Evolutionary conservation across 92 coral and sea anemone genomes (phyloP).

Genomic region (Blastomussa wellsi): DNA sequence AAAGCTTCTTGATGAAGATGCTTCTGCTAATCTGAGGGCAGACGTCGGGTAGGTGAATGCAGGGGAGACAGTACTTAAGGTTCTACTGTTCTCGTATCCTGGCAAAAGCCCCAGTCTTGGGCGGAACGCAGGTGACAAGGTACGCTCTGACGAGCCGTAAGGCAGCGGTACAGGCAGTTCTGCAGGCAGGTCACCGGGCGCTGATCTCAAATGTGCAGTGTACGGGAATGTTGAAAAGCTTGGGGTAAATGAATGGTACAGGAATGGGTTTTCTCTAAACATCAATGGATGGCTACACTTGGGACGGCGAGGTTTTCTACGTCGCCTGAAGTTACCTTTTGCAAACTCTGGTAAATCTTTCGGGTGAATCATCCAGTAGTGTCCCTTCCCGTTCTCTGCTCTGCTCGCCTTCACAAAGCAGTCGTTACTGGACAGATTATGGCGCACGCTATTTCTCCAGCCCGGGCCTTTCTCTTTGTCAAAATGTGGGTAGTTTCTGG

Average conservation of each 20-base stretch:
- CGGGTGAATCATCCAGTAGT: constrained; percentile 99
- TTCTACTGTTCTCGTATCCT: constrained; percentile 30
- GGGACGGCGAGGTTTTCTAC: constrained; percentile 94
- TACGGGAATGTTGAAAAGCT: constrained; percentile 54
- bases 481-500: constrained; percentile 89
- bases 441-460: constrained; percentile 98
- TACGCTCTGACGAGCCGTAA: constrained; percentile 44
- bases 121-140: constrained; percentile 54
- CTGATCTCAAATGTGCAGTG: constrained; percentile 50
- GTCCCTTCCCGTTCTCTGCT: constrained; percentile 99
- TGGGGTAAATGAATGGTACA: constrained; percentile 53
- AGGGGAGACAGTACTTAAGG: constrained; percentile 29
- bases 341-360: constrained; percentile 97
- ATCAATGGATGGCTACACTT: constrained; percentile 83
- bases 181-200: constrained; percentile 44
- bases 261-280: constrained; percentile 66
- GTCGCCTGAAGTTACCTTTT: constrained; percentile 93
- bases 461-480: constrained; percentile 99
- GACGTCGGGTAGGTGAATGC: constrained; percentile 46
- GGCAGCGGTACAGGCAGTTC: constrained; percentile 54
- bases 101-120: constrained; percentile 55
- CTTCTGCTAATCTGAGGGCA: constrained; percentile 31
- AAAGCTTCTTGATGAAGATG: constrained; percentile 21
- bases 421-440: constrained; percentile 97
- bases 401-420: constrained; percentile 98